Evolutionary conservation across 2,888 invertebrate species (phyloP), one percentile per base, ranked within the genome.

Genomic region (Pogonocherus hispidulus): DNA sequence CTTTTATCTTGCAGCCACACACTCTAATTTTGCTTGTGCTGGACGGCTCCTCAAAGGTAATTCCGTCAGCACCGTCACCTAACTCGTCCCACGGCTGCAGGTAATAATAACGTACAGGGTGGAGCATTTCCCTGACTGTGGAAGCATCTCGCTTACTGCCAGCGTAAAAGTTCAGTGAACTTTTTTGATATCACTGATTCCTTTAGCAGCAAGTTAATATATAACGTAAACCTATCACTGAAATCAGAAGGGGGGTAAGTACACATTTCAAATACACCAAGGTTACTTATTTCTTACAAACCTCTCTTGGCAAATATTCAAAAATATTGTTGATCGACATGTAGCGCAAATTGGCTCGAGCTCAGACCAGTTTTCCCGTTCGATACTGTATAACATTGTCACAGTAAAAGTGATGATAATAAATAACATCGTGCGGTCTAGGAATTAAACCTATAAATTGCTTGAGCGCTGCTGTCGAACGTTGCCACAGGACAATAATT

Each of bases 1-100:
- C 47, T 49, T 59, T 59, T 49, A 47, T 47, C 16, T 47, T 14
- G 27, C 14, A 57, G 23, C 14, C 16, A 35, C 16, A 37, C 55
- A 41, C 57, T 57, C 57, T 57, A 57, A 57, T 59, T 59, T 59
- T 32, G 32, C 32, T 22, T n/a, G 41, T 20, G 46, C 46, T 41
- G 44, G 22, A 23, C 23, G 44, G 22, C 44, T 46, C 44, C 46
- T 44, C 57, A 46, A 46, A 57, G 46, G 2, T 46, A 57, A 57
- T 44, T 44, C 46, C 27, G 57, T 46, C 46, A n/a, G 44, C 44
- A 44, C 27, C 23, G 57, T 46, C 57, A 22, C 57, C 32, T 32
- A n/a, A n/a, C n/a, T n/a, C n/a, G n/a, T n/a, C n/a, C n/a, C n/a
- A 9, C 11, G 32, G 9, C 32, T 32, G 32, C 32, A 32, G 11